phyloP scores from a whole-genome alignment of 2,888 invertebrate species.

The Carpatolechia fugitivella region DNA sequence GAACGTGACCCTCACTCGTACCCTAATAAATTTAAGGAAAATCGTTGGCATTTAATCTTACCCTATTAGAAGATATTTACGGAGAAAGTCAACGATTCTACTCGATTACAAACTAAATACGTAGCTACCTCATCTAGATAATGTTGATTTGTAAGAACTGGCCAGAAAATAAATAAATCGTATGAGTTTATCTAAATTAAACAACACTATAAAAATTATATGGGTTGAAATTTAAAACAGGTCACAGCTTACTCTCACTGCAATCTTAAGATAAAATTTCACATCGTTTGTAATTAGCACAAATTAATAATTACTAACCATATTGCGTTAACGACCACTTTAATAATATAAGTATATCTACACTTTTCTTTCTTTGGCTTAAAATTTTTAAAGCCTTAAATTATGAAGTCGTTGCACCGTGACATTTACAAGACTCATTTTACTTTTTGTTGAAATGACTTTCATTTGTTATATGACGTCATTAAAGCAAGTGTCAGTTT shows the following conservation, averaged over 20 bases:
- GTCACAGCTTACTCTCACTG: background rate
- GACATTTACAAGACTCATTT: background rate
- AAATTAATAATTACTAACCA: constrained; percentile 1
- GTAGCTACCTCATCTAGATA: no score
- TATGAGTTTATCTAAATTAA: background rate
- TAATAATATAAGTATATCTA: background rate
- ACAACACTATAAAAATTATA: background rate
- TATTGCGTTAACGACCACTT: constrained; percentile 4
- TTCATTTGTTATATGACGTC: constrained; percentile 27
- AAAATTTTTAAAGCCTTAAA: constrained; percentile 16
- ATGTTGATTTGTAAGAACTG: no score
- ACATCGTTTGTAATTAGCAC: background rate
- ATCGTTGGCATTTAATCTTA: no score
- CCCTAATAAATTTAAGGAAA: no score
- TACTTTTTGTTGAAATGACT: constrained; percentile 6
- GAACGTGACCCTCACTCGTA: no score
- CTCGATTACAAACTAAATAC: no score
- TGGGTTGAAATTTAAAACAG: background rate
- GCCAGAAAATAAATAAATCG: no score
- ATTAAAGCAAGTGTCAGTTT: constrained; percentile 18
- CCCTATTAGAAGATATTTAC: no score
- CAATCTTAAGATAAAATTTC: background rate
- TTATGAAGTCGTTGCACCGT: constrained; percentile 15
- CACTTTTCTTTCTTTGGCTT: constrained; percentile 14
- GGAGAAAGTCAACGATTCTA: no score